A percentile compares a stretch with the other conserved stretches of the same genome.
These are phyloP conservation scores for Threskiornis aethiopicus DNA, from an alignment of 2,797 vertebrate genomes.

Conservation along the genomic window DNA sequence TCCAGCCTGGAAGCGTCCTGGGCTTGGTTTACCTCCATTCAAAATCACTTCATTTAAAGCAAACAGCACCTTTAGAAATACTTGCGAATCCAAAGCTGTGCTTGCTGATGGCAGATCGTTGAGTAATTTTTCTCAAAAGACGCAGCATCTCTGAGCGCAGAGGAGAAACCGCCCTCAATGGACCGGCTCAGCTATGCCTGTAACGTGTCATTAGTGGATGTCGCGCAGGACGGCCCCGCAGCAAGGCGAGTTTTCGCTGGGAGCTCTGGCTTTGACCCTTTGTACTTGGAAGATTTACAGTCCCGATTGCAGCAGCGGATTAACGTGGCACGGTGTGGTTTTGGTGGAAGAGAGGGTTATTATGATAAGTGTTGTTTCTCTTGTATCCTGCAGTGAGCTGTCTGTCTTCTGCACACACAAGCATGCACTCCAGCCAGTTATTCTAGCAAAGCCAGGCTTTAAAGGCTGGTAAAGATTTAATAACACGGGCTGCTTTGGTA, in stretches of 20 bases:
- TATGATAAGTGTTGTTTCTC: not conserved
- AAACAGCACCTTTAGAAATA: not conserved
- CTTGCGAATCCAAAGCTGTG: not conserved
- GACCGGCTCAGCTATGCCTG: not conserved
- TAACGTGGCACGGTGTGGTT: not conserved
- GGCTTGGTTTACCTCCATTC: not conserved
- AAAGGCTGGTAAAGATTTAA: not conserved
- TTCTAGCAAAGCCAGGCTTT: not conserved
- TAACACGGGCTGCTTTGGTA: not conserved
- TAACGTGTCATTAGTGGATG: not conserved
- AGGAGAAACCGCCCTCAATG: accelerated
- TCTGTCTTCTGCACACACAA: not conserved
- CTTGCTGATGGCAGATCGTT: accelerated
- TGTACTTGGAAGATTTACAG: not conserved
- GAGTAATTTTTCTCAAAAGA: not conserved
- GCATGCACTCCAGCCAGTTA: not conserved
- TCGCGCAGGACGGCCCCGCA: accelerated
- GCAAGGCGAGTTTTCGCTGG: not conserved
- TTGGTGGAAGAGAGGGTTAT: not conserved
- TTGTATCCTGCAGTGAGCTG: not conserved
- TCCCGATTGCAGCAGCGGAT: not conserved
- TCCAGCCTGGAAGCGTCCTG: not conserved
- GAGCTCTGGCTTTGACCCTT: not conserved
- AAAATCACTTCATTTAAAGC: not conserved
- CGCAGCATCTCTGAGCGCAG: accelerated